Conservation (phyloP, 2,797 vertebrate species). For the Pyrocephalus nanus region DNA sequence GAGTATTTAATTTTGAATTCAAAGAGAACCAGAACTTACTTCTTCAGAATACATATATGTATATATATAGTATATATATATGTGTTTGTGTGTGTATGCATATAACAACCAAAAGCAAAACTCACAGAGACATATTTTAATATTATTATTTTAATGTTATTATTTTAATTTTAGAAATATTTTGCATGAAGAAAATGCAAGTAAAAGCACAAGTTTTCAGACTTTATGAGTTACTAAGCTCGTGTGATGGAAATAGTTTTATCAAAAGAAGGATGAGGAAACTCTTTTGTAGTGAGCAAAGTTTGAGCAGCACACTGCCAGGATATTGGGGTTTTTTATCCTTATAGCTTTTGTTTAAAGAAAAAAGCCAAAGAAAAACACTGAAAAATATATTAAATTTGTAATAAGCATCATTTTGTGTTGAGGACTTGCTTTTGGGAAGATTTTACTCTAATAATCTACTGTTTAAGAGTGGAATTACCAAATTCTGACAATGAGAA, state of each 20-base stretch:
- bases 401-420: fast-evolving
- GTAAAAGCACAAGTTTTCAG: background rate
- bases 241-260: background rate
- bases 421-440: background rate
- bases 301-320: background rate
- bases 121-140: background rate
- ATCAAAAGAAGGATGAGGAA: background rate
- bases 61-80: fast-evolving
- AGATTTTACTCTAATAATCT: background rate
- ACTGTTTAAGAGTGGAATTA: background rate
- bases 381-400: background rate
- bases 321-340: background rate
- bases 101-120: background rate
- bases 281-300: background rate
- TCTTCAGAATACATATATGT: background rate
- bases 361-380: background rate
- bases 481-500: background rate
- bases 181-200: background rate
- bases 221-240: background rate
- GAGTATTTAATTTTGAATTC: background rate
- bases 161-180: background rate
- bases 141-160: background rate
- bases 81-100: fast-evolving
- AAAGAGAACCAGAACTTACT: background rate
- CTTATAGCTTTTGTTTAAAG: background rate